phyloP scores from a whole-genome alignment of 2,797 vertebrate genomes.

The Coranthus polyacanthus region DNA sequence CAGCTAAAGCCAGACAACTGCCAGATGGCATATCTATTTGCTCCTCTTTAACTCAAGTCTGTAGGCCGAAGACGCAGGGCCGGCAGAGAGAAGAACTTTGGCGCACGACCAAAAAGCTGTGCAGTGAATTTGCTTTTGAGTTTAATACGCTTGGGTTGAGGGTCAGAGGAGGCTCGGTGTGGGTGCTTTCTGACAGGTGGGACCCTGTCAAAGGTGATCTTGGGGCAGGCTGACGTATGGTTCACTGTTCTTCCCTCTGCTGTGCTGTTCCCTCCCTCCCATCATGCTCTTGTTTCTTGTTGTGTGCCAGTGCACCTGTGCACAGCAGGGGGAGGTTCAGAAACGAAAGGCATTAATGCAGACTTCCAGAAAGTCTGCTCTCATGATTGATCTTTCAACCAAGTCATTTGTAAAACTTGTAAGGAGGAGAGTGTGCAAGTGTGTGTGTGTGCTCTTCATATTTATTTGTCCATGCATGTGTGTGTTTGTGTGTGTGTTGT shows the following conservation, averaged over 20 bases:
- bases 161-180: slow-evolving; percentile 42
- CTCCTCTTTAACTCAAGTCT: slow-evolving; percentile 66
- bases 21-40: slow-evolving; percentile 81
- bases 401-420: slow-evolving; percentile 69
- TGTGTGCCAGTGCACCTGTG: slow-evolving; percentile 77
- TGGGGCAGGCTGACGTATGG: slow-evolving; percentile 54
- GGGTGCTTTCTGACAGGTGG: slow-evolving; percentile 63
- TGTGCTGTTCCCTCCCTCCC: slow-evolving; percentile 19
- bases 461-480: slow-evolving; percentile 19
- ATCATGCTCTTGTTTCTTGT: slow-evolving; percentile 46
- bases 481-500: slow-evolving; percentile 4
- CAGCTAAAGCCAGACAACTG: slow-evolving; percentile 73
- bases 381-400: slow-evolving; percentile 69
- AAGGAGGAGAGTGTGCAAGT: slow-evolving; percentile 24
- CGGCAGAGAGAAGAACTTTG: slow-evolving; percentile 48
- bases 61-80: slow-evolving; percentile 55
- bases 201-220: slow-evolving; percentile 67
- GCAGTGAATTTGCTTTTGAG: slow-evolving; percentile 44
- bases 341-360: slow-evolving; percentile 68
- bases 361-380: slow-evolving; percentile 68
- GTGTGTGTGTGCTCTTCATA: slow-evolving; percentile 22
- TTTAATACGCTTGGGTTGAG: slow-evolving; percentile 46
- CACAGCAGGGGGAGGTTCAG: slow-evolving; percentile 67
- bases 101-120: slow-evolving; percentile 46
- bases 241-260: slow-evolving; percentile 39